A percentile compares a stretch with the other conserved stretches of the same genome.
Evolutionary conservation across 2,797 vertebrate genomes (phyloP).

Genomic region (Macroramphosus scolopax): DNA sequence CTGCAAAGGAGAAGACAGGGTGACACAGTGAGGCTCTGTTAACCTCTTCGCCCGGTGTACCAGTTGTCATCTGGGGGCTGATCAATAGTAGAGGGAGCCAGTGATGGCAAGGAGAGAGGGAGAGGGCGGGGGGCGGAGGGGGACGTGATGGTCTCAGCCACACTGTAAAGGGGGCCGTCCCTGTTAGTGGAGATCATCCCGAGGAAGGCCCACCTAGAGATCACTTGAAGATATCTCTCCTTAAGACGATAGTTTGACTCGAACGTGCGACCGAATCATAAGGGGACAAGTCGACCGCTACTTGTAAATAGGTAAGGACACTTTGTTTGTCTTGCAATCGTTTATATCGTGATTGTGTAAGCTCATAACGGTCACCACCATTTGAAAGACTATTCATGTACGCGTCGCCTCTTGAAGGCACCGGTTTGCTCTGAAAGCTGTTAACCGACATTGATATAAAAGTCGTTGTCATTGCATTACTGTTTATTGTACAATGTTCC

Average conservation of each 20-base stretch:
- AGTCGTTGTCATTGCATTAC: too few relatives aligned
- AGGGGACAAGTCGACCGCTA: slow-evolving; percentile 63
- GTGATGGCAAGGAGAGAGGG: slow-evolving; percentile 1
- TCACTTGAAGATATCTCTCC: slow-evolving; percentile 67
- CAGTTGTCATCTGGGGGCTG: slow-evolving; percentile 38
- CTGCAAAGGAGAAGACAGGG: not conserved
- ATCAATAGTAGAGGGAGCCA: slow-evolving; percentile 44
- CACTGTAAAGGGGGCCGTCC: slow-evolving; percentile 67
- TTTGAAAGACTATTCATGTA: slow-evolving; percentile 28
- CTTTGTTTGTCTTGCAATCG: not conserved
- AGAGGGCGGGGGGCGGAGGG: not conserved
- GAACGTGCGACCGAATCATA: slow-evolving; percentile 55
- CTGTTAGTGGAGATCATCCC: slow-evolving; percentile 76
- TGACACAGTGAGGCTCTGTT: not conserved
- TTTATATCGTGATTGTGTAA: not conserved
- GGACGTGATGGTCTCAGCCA: slow-evolving; percentile 66
- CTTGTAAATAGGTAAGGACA: slow-evolving; percentile 72
- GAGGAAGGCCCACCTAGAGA: slow-evolving; percentile 77
- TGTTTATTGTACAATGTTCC: too few relatives aligned
- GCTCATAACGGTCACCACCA: slow-evolving; percentile 47
- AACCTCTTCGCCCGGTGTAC: slow-evolving; percentile 3
- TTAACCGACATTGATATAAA: not conserved
- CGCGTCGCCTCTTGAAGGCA: slow-evolving; percentile 34
- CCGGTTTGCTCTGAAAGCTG: slow-evolving; percentile 9
- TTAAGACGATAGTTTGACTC: slow-evolving; percentile 66